Evolutionary conservation across 2,888 invertebrate species (phyloP).

Genomic region (Seladonia tumulorum): DNA sequence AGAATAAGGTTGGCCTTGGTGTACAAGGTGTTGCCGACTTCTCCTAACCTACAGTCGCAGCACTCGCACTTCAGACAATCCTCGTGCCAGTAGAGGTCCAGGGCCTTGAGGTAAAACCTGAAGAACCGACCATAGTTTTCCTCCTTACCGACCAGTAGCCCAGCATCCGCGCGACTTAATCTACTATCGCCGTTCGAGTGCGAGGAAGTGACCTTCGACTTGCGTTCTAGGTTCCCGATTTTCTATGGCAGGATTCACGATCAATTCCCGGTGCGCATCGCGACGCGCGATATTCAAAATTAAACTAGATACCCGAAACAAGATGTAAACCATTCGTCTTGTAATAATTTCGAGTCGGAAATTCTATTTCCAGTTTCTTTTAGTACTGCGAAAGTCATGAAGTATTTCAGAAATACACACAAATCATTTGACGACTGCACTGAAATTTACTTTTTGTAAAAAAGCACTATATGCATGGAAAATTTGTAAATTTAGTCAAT

Average conservation of each 20-base stretch:
- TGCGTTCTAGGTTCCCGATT: not conserved
- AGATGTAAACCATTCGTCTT: not conserved
- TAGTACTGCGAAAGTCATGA: no score
- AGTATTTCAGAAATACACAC: no score
- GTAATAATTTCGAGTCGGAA: not conserved
- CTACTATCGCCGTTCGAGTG: not conserved
- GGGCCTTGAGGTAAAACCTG: slow-evolving; percentile 94
- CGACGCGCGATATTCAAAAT: not conserved
- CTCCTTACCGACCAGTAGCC: slow-evolving; percentile 68
- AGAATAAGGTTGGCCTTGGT: slow-evolving; percentile 97
- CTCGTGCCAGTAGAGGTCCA: slow-evolving; percentile 98
- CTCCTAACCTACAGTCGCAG: slow-evolving; percentile 98
- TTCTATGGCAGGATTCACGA: not conserved
- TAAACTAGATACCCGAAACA: not conserved
- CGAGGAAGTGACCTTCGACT: not conserved
- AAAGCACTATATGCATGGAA: no score
- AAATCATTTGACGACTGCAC: no score
- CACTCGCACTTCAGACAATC: slow-evolving; percentile 99
- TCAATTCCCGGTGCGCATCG: not conserved
- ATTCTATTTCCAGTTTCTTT: no score
- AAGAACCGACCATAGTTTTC: slow-evolving; percentile 70
- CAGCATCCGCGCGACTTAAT: slow-evolving; percentile 6
- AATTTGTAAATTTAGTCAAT: no score
- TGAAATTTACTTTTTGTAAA: no score
- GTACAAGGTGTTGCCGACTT: slow-evolving; percentile 97